phyloP scores from a whole-genome alignment of 2,797 vertebrate species.

The Lepus townsendii region DNA sequence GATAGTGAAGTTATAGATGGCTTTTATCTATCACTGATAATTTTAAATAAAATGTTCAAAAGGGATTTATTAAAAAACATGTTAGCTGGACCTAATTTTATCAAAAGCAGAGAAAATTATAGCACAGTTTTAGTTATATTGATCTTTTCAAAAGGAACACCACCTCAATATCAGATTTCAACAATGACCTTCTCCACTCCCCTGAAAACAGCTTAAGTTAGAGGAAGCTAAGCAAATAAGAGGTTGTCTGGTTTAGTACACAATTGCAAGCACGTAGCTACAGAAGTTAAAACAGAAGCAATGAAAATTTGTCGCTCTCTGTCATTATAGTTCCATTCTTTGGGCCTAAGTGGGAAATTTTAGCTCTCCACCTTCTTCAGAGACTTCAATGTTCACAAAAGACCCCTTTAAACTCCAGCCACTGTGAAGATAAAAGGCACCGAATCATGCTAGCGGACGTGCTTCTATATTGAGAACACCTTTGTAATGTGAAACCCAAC shows the following conservation, averaged over 20 bases:
- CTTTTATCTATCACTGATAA: neutral
- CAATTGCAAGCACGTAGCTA: constrained; percentile 25
- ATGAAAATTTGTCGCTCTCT: neutral
- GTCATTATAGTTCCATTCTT: neutral
- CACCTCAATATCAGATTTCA: neutral
- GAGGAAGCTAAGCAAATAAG: constrained; percentile 30
- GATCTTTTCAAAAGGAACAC: constrained; percentile 39
- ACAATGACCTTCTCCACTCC: neutral
- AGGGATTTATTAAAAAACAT: neutral
- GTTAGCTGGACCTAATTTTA: neutral
- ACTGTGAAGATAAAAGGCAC: constrained; percentile 25
- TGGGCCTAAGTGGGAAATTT: constrained; percentile 17
- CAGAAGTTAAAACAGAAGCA: constrained; percentile 12
- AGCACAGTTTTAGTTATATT: neutral
- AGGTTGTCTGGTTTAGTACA: neutral
- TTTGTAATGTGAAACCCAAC: constrained; percentile 21
- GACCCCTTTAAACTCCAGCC: constrained; percentile 18
- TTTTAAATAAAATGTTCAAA: constrained; percentile 61
- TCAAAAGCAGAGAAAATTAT: neutral
- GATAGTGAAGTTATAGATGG: neutral
- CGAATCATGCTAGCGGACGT: neutral
- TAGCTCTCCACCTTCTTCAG: constrained; percentile 16
- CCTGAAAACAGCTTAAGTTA: constrained; percentile 1
- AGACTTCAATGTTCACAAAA: constrained; percentile 56
- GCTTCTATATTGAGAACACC: constrained; percentile 51